phyloP scores from a whole-genome alignment of 2,888 invertebrate genomes.

The Odontocerum albicorne region DNA sequence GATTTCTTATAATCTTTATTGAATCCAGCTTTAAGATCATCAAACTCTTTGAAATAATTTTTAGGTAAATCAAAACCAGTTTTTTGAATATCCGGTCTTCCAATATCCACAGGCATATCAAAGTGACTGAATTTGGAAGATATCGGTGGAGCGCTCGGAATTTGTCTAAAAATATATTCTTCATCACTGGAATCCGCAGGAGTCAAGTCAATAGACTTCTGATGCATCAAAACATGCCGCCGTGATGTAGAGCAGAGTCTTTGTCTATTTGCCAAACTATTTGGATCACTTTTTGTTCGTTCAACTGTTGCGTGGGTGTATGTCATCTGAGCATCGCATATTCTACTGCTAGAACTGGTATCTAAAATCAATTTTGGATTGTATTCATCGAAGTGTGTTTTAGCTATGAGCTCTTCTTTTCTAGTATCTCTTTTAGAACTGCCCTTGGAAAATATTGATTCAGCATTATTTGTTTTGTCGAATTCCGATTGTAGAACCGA shows the following conservation, averaged over 20 bases:
- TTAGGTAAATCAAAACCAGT: constrained; percentile 72
- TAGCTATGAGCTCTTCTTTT: constrained; percentile 66
- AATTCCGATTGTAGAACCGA: constrained; percentile 64
- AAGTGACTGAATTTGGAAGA: constrained; percentile 74
- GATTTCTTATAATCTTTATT: constrained; percentile 55
- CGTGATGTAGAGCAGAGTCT: constrained; percentile 72
- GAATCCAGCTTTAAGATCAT: constrained; percentile 55
- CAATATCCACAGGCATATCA: constrained; percentile 58
- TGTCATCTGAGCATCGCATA: constrained; percentile 55
- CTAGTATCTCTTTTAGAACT: constrained; percentile 57
- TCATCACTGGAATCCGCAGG: constrained; percentile 85
- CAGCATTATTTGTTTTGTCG: constrained; percentile 54
- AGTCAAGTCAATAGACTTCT: constrained; percentile 82
- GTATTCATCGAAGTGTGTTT: constrained; percentile 70
- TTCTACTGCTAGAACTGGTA: constrained; percentile 56
- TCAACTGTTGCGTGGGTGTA: constrained; percentile 75
- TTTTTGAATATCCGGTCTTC: constrained; percentile 58
- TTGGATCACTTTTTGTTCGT: constrained; percentile 85
- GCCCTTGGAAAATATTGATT: constrained; percentile 50
- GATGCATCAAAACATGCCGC: constrained; percentile 81
- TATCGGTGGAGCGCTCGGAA: constrained; percentile 71
- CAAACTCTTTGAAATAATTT: constrained; percentile 70
- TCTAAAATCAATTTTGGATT: constrained; percentile 67
- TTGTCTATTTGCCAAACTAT: constrained; percentile 72
- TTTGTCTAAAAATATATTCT: constrained; percentile 76